Evolutionary conservation across 2,888 invertebrate species (phyloP), one percentile per base, ranked within the genome.

Genomic region (Cryptocheilus praepositus): DNA sequence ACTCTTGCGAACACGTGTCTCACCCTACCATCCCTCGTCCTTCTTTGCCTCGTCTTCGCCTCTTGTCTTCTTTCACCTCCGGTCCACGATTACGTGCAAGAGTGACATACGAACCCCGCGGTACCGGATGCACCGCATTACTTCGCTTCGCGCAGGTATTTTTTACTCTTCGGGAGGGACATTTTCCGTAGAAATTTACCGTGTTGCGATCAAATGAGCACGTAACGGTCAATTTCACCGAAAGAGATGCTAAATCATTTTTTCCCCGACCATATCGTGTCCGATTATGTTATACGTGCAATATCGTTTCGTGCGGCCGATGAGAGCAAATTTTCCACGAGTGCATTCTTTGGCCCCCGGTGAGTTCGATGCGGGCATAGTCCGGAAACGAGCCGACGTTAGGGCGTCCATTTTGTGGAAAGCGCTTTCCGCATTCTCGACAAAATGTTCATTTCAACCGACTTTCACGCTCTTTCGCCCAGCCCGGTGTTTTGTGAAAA

Each of bases 1-100:
- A 84, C 83, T 84, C 84, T 83, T 78, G 76, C 79, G 74, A 83
- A 85, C 85, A 85, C 85, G 84, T 85, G 81, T 84, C 80, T 68
- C 61, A 58, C 51, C 43, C 45, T 44, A 11, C 61, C 57, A 15
- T 67, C 56, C 21, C 16, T 15, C 19, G 36, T 43, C 11, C 15
- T 61, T n/a, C 44, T 28, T 18, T 43, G 22, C 43, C 22, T 25
- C 21, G n/a, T 18, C 19, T 11, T 22, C 53, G 25, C 7, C 21
- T 53, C 53, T 21, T 22, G 22, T 7, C 22, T 7, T 53, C 22
- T 22, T 7, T 22, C 13, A 5, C 49, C 13, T 49, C 8, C 49
- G 36, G 2, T 49, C 16, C 49, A 22, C 60, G 56, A 56, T 54
- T 64, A 77, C 67, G 70, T 65, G 72, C 71, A 70, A 74, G 67